Evolutionary conservation across 2,797 vertebrate species (phyloP), one percentile per base, ranked within the genome.

Genomic region (Pampus argenteus): DNA sequence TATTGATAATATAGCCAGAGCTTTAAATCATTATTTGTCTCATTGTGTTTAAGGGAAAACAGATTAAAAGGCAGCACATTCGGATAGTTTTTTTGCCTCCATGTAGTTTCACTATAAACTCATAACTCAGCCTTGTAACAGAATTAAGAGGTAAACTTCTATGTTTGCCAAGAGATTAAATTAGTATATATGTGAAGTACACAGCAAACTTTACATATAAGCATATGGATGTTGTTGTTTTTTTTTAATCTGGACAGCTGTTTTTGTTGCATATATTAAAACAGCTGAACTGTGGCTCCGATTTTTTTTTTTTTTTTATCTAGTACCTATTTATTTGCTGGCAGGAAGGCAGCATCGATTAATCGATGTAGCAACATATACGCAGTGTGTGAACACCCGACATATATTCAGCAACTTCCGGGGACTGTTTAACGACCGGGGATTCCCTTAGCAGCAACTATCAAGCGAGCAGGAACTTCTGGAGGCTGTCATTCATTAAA

Each of bases 401-500:
- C 67, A 66, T 60, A 74, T 23, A 82, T 82, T 83, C 74, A 64
- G 28, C 70, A 57, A 67, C 73, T 82, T 81, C 45, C 20, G 17
- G 65, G 73, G 58, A 73, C 74, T 71, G 68, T 82, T 79, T 67
- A 82, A 78, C 52, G 79, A 74, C 74, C 4, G 52, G 64, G 71
- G 77, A 82, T 83, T 79, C 76, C 81, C 73, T 70, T 64, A 52
- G 76, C 77, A 65, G 65, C 63, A 20, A 54, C 74, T 13, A 20
- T 49, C 71, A 75, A 68, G 69, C 26, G 4, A 62, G 45, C 71
- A 80, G 79, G 67, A 87, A 80, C 72, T 78, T 75, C 70, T 75
- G 71, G 11, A 52, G 73, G 61, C 79, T 59, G 70, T 59, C 83
- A 71, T 89, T 91, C 86, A 82, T 87, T 83, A 83, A 68, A 71